Percentiles rank a stretch among this genome's conserved stretches.
These are phyloP conservation scores for Pelecanus crispus DNA, from an alignment of 2,113 vertebrate genomes.

Conservation along the genomic window DNA sequence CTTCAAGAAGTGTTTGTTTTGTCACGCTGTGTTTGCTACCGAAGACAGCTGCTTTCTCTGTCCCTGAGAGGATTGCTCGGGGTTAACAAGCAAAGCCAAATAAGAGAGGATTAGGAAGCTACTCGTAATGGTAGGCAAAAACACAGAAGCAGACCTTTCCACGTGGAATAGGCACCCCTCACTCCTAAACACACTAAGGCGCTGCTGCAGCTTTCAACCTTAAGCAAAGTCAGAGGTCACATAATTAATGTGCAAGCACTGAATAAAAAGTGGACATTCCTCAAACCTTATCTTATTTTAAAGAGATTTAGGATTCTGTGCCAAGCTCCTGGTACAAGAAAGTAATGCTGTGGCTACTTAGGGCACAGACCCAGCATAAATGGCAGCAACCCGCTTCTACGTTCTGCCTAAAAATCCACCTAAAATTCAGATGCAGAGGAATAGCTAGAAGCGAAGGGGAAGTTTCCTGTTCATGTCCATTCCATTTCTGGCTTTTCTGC, in stretches of 20 bases:
- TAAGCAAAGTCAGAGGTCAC: neutral
- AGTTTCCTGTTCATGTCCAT: neutral
- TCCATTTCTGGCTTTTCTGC: neutral
- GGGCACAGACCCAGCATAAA: neutral
- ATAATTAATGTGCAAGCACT: neutral
- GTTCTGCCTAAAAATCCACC: neutral
- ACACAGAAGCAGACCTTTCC: neutral
- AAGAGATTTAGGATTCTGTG: neutral
- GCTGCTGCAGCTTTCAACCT: neutral
- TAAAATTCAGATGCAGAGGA: neutral
- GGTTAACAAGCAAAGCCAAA: constrained; percentile 69
- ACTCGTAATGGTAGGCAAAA: constrained; percentile 19
- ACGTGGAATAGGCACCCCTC: neutral
- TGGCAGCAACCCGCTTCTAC: neutral
- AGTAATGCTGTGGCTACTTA: neutral
- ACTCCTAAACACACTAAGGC: neutral
- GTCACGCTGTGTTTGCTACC: constrained; percentile 45
- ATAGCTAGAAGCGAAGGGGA: neutral
- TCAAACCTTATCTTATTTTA: neutral
- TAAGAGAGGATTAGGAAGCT: constrained; percentile 67
- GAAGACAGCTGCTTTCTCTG: constrained; percentile 68
- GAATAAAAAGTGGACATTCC: neutral
- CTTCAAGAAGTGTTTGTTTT: constrained; percentile 51
- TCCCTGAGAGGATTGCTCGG: constrained; percentile 60
- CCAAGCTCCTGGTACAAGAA: neutral